Evolutionary conservation across 1,140 invertebrate species (phyloP), one percentile per base, ranked within the genome.

Genomic region (Helicoverpa zea): DNA sequence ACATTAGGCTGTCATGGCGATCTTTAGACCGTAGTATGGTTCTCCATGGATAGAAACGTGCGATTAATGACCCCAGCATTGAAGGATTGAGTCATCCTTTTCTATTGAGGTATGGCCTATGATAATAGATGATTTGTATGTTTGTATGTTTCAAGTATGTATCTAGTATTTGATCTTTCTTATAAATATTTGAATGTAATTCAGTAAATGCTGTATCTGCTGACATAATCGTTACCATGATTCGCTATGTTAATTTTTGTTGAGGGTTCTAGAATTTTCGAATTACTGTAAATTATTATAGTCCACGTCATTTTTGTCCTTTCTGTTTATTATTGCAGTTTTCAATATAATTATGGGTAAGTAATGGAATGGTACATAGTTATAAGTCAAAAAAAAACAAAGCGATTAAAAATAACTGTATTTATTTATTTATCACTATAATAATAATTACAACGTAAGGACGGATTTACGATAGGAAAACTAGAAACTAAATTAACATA

Each of bases 381-480:
- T 1, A 14, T 54, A 13, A 16, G 16, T 16, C 5, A 14, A 59
- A 66, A 77, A 11, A 35, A 64, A 64, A 66, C 61, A 52, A 11
- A 12, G 64, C 1, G 29, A 18, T 30, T 47, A 77, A 72, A 77
- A 77, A 77, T 77, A 77, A 35, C 59, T 77, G 23, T n/a, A 66
- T 77, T 77, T 66, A 77, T 77, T 77, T 66, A 77, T 77, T 77
- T 64, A 77, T 63, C 13, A 14, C 5, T n/a, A 30, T 56, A 73
- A 23, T 30, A 54, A 47, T 52, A 63, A 63, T 43, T 35, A 76
- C 74, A 52, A 64, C 35, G 14, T 51, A 29, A 63, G 75, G 75
- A 77, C 75, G 75, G 75, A n/a, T 35, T 77, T 66, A 66, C 29
- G 29, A 77, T 64, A 35, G 61, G 58, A 52, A 63, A 49, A 12